Evolutionary conservation across 2,113 vertebrate genomes (phyloP), one percentile per base, ranked within the genome.

Genomic region (Anarhynchus alexandrinus): DNA sequence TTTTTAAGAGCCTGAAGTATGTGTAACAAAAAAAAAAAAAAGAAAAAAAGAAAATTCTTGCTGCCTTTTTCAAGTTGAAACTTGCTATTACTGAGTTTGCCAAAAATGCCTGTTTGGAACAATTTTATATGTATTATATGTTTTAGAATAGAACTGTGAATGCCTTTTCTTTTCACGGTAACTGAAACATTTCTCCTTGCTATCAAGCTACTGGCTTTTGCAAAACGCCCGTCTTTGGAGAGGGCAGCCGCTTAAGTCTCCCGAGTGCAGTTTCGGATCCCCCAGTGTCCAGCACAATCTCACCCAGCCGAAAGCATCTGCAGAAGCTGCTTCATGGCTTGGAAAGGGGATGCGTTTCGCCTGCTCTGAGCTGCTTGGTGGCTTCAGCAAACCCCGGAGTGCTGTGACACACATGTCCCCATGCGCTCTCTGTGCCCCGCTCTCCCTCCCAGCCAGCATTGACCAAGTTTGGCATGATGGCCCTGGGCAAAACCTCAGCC

Each of bases 41-140:
- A 47, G 80, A 67, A 83, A 58, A 43, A 32, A 88, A 43, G 42
- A 79, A 26, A n/a, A n/a, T 7, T 62, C 66, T 90, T 80, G 66
- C 40, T 96, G 93, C 26, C 70, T 93, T 96, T 94, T 95, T 95
- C 91, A 96, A 94, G 91, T 66, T 74, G 57, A 89, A 93, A 85
- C 73, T 91, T 77, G 77, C 58, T 95, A 59, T 87, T 71, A 85
- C 32, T 43, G 76, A 80, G n/a, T 93, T 85, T 90, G 91, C 84
- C 78, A 95, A 95, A 95, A 94, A 85, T 51, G 51, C 30, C 54
- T 89, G 27, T 74, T 85, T 87, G 40, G 83, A 95, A 84, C 43
- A 82, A 58, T 96, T 92, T 88, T 52, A 85, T 66, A 30, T 45
- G 61, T 42, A 65, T 58, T 87, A 49, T 15, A 67, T 15, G 8